Evolutionary conservation across 2,888 invertebrate genomes (phyloP), one percentile per base, ranked within the genome.

Genomic region (Lobophora halterata): DNA sequence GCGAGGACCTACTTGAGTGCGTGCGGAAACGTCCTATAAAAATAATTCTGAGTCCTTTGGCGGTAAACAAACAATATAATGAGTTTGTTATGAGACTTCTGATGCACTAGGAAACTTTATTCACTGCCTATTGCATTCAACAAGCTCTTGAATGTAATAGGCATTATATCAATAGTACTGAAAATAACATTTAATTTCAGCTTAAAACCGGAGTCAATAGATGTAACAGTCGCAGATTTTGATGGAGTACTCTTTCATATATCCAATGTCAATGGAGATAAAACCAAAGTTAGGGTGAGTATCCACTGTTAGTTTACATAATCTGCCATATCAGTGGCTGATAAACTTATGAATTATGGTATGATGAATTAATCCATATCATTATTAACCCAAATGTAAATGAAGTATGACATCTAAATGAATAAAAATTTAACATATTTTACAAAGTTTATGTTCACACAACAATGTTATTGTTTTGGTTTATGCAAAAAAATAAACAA

Each of bases 161-260:
- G n/a, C n/a, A n/a, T n/a, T n/a, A n/a, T n/a, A n/a, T n/a, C n/a
- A n/a, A n/a, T n/a, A n/a, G n/a, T n/a, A n/a, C n/a, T n/a, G n/a
- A n/a, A n/a, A n/a, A n/a, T n/a, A n/a, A n/a, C n/a, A n/a, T 55
- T 55, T 43, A 17, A 58, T 92, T 93, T 52, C 88, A 97, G 97
- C 57, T 93, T 94, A 78, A 98, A 98, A 90, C 94, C 95, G 54
- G 98, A 99, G 81, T 95, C 95, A 61, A 97, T 97, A 76, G 97
- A 98, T 89, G 94, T 98, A 66, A 93, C 91, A 57, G 92, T 97
- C 76, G 96, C 97, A 61, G 99, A 99, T 90, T 99, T 99, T 89
- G 99, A 99, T 90, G 99, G 99, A 64, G 99, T 97, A 50, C 88
- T 99, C 58, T 99, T 97, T 90, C 98, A 98, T 88, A 94, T 99